Evolutionary conservation across 2,797 vertebrate species (phyloP).

Genomic region (Tenualosa ilisha): DNA sequence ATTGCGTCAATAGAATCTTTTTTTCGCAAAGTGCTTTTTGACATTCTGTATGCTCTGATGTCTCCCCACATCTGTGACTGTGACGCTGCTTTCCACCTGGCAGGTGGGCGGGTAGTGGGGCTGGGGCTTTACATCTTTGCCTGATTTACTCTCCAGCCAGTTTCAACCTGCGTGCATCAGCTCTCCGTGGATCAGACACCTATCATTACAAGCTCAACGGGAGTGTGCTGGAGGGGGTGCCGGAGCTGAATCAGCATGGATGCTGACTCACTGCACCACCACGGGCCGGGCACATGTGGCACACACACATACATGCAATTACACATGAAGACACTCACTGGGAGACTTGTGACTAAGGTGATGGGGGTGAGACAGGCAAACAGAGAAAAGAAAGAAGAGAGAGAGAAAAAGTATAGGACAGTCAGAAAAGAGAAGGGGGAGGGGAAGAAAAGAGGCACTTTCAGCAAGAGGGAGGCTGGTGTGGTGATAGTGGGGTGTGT

Average conservation of each 20-base stretch:
- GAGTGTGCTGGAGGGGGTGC: neutral
- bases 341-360: neutral
- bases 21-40: no score
- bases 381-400: neutral
- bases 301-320: neutral
- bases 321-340: neutral
- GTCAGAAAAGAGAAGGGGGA: neutral
- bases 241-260: slow-evolving; percentile 1
- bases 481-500: no score
- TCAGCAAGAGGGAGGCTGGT: neutral
- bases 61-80: neutral
- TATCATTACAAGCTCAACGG: slow-evolving; percentile 10
- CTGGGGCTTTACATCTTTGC: neutral
- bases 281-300: neutral
- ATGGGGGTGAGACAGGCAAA: neutral
- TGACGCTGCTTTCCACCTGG: neutral
- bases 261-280: slow-evolving; percentile 1
- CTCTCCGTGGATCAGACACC: slow-evolving; percentile 5
- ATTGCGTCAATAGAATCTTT: no score
- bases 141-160: neutral
- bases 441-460: neutral
- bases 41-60: no score
- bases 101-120: neutral
- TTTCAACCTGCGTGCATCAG: neutral
- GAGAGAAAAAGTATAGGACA: neutral